Evolutionary conservation across 92 coral and sea anemone genomes (phyloP), one percentile per base, ranked within the genome.

Genomic region (Phenganax stokvisi): DNA sequence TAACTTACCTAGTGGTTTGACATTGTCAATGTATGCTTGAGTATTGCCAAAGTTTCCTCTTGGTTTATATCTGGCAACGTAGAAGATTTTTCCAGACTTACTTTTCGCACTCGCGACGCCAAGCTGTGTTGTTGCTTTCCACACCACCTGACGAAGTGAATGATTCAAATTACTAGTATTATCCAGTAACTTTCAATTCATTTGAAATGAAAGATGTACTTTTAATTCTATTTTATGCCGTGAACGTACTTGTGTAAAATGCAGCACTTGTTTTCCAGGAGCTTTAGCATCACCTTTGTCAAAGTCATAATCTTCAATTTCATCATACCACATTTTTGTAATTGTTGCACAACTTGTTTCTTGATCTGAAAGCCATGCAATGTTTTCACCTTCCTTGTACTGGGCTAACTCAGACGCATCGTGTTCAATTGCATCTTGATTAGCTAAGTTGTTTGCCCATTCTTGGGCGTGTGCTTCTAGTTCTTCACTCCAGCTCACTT

Each of bases 361-460:
- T 25, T 93, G 85, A 16, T 92, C 96, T 31, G 80, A 86, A 82
- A 96, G 92, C 82, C 89, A 96, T 7, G 99, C 99, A 37, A 96
- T 80, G 81, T 96, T 96, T 57, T 96, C 99, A n/a, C 99, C 99
- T 89, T 84, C 89, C 27, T 56, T 29, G 61, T 80, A 73, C 7
- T 57, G 31, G 15, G 64, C 51, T 31, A 76, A n/a, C 47, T 80
- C 74, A 9, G 44, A 75, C 28, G 58, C 71, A 75, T 96, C 96
- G 77, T 96, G 99, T 57, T 81, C 87, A 13, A 96, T 56, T 25
- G 84, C 86, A 73, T 96, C 97, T 17, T 82, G 86, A 3, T 90
- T 90, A 5, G 97, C 97, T 63, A 96, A 84, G 51, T 87, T 82
- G 84, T 96, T 93, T 13, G 97, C 96, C 99, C 99, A 96, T 57